Conservation (phyloP, 23 tunicate species). For the Ciona savignyi region DNA sequence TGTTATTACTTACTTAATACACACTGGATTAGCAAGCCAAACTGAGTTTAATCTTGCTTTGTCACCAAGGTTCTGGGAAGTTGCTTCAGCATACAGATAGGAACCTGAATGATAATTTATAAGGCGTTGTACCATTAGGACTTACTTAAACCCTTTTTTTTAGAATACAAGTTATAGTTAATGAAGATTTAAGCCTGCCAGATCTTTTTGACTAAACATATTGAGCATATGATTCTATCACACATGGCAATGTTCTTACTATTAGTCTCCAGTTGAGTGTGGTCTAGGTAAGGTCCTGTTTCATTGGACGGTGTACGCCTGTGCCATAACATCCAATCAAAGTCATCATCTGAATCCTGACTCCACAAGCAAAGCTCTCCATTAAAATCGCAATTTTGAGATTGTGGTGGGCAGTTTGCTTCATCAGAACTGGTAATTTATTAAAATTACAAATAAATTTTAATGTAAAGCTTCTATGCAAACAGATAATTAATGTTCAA, state of each 20-base stretch:
- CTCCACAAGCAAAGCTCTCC: conserved; percentile 71
- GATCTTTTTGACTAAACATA: background rate
- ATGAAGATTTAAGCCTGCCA: background rate
- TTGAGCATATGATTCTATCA: too few relatives aligned
- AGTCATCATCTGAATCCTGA: conserved; percentile 67
- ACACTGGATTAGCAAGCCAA: conserved; percentile 51
- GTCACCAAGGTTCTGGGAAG: conserved; percentile 45
- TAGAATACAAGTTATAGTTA: background rate
- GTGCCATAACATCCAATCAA: conserved; percentile 64
- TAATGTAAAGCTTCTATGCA: too few relatives aligned
- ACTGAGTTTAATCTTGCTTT: conserved; percentile 44
- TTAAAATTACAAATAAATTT: background rate
- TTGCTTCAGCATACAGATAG: conserved; percentile 81
- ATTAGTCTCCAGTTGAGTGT: conserved; percentile 41
- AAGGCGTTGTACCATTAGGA: too few relatives aligned
- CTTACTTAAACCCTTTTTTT: conserved; percentile 8
- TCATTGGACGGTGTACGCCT: conserved; percentile 62
- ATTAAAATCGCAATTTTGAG: conserved; percentile 63
- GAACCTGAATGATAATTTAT: conserved; percentile 32
- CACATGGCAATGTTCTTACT: too few relatives aligned
- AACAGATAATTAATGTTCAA: too few relatives aligned
- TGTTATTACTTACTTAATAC: conserved; percentile 38
- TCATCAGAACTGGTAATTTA: conserved; percentile 64
- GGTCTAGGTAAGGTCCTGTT: conserved; percentile 80
- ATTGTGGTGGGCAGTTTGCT: conserved; percentile 38